Evolutionary conservation across 92 coral and sea anemone species (phyloP).

Genomic region (Epizoanthus rinbou): DNA sequence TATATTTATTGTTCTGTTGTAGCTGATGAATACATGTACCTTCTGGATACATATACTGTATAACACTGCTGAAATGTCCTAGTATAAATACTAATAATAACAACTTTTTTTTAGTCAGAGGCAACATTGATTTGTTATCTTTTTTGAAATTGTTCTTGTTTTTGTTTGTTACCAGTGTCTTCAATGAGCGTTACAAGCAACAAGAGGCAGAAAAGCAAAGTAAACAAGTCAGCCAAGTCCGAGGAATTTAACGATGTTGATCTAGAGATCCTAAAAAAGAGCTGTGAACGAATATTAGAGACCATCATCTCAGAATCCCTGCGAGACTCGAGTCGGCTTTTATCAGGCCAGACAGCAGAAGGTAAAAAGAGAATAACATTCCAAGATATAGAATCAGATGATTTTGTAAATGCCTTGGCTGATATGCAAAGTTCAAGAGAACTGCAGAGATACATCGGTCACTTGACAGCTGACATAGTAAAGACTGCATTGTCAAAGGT

Average conservation of each 20-base stretch:
- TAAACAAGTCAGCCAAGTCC: slow-evolving; percentile 32
- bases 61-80: no score
- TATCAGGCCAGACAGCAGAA: slow-evolving; percentile 2
- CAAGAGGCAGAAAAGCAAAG: slow-evolving; percentile 5
- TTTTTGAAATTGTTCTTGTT: no score
- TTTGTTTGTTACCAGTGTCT: slow-evolving; percentile 1
- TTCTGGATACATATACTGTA: no score
- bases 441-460: slow-evolving; percentile 73
- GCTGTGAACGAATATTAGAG: slow-evolving; percentile 82
- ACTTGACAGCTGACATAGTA: slow-evolving; percentile 75
- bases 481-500: slow-evolving; percentile 74
- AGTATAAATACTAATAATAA: no score
- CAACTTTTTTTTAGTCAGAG: no score
- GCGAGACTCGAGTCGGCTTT: slow-evolving; percentile 59
- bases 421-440: slow-evolving; percentile 65
- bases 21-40: no score
- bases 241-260: slow-evolving; percentile 68
- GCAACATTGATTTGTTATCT: no score
- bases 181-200: not conserved
- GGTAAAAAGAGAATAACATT: slow-evolving; percentile 3
- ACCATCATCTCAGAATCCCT: slow-evolving; percentile 79
- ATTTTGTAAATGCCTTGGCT: slow-evolving; percentile 44
- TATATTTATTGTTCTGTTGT: no score
- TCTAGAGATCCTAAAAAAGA: slow-evolving; percentile 58
- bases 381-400: slow-evolving; percentile 17